A percentile compares a stretch with the other conserved stretches of the same genome.
Evolutionary conservation across 2,888 invertebrate genomes (phyloP).

Genomic region (Prosopocoilus inquinatus): DNA sequence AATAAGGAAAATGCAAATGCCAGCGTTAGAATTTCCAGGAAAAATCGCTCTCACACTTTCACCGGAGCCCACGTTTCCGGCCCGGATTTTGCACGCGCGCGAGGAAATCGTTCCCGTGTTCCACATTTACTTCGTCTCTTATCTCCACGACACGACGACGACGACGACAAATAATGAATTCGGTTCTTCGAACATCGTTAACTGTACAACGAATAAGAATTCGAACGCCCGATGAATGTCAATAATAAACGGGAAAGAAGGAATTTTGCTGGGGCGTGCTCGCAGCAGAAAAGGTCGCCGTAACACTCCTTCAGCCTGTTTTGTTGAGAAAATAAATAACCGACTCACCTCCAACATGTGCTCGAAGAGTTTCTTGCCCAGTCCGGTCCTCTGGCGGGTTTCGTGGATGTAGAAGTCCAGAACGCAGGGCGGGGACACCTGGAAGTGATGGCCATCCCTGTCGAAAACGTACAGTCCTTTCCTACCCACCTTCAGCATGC

Average conservation of each 20-base stretch:
- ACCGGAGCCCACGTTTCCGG: too few relatives aligned
- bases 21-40: too few relatives aligned
- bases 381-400: slow-evolving; percentile 79
- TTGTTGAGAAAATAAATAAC: too few relatives aligned
- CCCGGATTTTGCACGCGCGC: too few relatives aligned
- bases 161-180: not conserved
- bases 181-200: not conserved
- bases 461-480: slow-evolving; percentile 89
- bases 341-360: slow-evolving; percentile 79
- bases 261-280: slow-evolving; percentile 3
- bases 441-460: slow-evolving; percentile 66
- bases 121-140: slow-evolving; percentile 7
- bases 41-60: too few relatives aligned
- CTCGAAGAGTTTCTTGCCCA: slow-evolving; percentile 82
- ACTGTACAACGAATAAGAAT: too few relatives aligned
- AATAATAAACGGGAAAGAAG: slow-evolving; percentile 8
- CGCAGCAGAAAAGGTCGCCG: slow-evolving; percentile 1
- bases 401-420: slow-evolving; percentile 92
- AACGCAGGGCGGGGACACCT: slow-evolving; percentile 81
- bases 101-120: slow-evolving; percentile 5
- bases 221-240: not conserved
- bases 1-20: too few relatives aligned
- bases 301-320: too few relatives aligned
- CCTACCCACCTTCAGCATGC: slow-evolving; percentile 84
- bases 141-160: not conserved